Evolutionary conservation across 2,888 invertebrate genomes (phyloP).

Genomic region (Julus scandinavius): DNA sequence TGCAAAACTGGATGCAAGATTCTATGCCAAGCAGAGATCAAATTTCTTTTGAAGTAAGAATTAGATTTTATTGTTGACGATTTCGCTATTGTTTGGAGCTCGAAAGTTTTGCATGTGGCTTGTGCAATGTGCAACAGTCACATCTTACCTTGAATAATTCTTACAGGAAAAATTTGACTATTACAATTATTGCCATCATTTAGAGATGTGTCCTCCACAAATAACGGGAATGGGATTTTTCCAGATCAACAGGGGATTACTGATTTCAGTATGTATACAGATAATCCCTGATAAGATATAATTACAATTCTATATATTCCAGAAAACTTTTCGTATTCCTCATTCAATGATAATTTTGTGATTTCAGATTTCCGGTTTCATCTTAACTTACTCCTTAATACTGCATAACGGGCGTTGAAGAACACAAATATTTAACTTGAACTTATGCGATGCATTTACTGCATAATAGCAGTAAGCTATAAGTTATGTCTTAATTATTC

Average conservation of each 20-base stretch:
- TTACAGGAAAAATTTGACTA: neutral
- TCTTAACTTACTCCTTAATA: neutral
- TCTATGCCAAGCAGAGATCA: neutral
- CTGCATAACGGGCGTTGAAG: neutral
- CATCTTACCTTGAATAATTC: neutral
- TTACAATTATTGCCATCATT: neutral
- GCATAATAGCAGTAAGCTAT: too few relatives aligned
- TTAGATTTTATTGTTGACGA: neutral
- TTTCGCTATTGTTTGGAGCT: neutral
- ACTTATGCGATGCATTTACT: too few relatives aligned
- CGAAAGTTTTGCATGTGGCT: neutral
- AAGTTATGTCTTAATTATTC: too few relatives aligned
- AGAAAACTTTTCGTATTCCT: too few relatives aligned
- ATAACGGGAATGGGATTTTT: constrained; percentile 20
- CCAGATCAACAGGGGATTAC: neutral
- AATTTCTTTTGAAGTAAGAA: neutral
- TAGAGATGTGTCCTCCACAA: neutral
- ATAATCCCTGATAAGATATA: too few relatives aligned
- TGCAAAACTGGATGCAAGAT: neutral
- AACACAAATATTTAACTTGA: too few relatives aligned
- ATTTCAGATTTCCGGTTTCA: neutral
- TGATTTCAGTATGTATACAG: neutral
- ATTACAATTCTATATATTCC: too few relatives aligned
- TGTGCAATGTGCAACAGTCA: neutral
- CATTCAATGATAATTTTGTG: too few relatives aligned